Base-by-base conservation (phyloP, 2,797 vertebrate species). In the Octomys mimax region DNA sequence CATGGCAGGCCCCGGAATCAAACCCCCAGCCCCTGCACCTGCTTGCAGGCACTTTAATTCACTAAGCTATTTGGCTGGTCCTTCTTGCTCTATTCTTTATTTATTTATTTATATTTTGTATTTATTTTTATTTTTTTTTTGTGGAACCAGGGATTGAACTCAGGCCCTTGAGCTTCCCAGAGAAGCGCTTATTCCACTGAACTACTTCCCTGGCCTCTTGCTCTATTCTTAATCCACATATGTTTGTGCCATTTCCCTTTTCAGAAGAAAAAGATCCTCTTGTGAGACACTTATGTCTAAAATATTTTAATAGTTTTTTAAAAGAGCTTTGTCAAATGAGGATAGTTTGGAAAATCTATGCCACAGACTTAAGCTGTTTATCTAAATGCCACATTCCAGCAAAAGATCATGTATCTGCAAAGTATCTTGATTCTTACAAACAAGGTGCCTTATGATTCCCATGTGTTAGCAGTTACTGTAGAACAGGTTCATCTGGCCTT, bases 401-500 rank as follows among this genome's bases (percentile, higher is more conserved):
- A 70, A 96, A 95, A 70, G 36, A 36, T 16, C 16, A 84, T 18
- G n/a, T 64, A 31, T 31, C 59, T 77, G 61, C 21, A 66, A 94
- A 93, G 64, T 59, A 75, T 84, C 81, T 52, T 49, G 77, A 78
- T 77, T 88, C 84, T 88, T 80, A 73, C 46, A 84, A 86, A 81
- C 19, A 73, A 78, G 12, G 31, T 57, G 86, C 75, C 78, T 88
- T 92, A 11, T 52, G 79, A 73, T 94, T 62, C 22, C 68, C 54
- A 81, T 1, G 0, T 54, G 78, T 61, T 57, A 46, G 46, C 66
- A 73, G 39, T 77, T 81, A 66, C 22, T 52, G 12, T 66, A 18
- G 79, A 26, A 78, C 52, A 82, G 73, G 39, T 92, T 82, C 78
- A 89, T 82, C 42, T 46, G 39, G 49, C 21, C 46, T 68, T 62